Conservation (phyloP, 1,140 invertebrate species). For the Phthorimaea operculella region DNA sequence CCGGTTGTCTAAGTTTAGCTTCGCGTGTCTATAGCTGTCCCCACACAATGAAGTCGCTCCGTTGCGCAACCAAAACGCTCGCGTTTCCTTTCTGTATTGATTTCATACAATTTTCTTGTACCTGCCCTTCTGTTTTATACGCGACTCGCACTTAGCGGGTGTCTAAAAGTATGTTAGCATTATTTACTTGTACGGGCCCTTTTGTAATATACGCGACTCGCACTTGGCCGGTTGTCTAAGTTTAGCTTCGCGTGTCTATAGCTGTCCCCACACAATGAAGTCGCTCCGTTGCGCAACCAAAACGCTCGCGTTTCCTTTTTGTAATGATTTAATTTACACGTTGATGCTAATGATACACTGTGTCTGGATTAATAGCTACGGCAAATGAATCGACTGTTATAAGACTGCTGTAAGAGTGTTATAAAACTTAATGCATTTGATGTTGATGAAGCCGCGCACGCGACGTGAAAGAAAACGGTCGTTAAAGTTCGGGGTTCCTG, state of each 20-base stretch:
- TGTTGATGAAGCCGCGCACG: constrained; percentile 16
- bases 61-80: too few relatives aligned
- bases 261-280: constrained; percentile 19
- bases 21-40: constrained; percentile 11
- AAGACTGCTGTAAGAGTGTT: constrained; percentile 2
- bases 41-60: constrained; percentile 15
- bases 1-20: constrained; percentile 3
- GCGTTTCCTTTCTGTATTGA: too few relatives aligned
- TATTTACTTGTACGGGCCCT: too few relatives aligned
- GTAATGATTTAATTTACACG: constrained; percentile 24
- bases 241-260: constrained; percentile 7
- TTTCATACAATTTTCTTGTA: too few relatives aligned
- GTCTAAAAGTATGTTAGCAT: too few relatives aligned
- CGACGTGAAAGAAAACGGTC: constrained; percentile 2
- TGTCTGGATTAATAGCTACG: neutral
- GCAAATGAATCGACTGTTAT: neutral
- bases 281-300: constrained; percentile 12
- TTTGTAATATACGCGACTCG: too few relatives aligned
- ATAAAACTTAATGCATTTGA: constrained; percentile 26
- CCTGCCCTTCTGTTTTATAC: too few relatives aligned
- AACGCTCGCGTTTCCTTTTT: constrained; percentile 17
- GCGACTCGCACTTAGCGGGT: too few relatives aligned
- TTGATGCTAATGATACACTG: constrained; percentile 11
- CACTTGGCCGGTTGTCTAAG: neutral
- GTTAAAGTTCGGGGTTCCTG: too few relatives aligned